phyloP scores from a whole-genome alignment of 2,797 vertebrate genomes.

The Hippopotamyrus pictus region DNA sequence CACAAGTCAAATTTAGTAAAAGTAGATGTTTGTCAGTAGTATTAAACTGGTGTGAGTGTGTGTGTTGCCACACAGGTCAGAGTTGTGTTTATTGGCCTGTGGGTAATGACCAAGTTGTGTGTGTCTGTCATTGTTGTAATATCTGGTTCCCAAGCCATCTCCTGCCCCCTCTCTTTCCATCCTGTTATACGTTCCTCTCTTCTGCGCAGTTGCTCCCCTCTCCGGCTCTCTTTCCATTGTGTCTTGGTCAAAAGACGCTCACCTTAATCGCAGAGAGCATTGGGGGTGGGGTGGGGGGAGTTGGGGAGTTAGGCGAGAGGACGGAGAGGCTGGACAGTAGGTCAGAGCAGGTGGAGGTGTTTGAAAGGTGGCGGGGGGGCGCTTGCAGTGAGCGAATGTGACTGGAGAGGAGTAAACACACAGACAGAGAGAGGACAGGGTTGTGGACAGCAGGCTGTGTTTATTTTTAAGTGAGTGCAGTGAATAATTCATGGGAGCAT shows the following conservation, averaged over 20 bases:
- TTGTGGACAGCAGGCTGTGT: slow-evolving; percentile 32
- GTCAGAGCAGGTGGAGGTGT: slow-evolving; percentile 31
- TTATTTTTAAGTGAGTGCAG: slow-evolving; percentile 27
- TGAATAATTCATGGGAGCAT: slow-evolving; percentile 46
- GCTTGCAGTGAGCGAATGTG: slow-evolving; percentile 4
- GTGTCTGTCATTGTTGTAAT: slow-evolving; percentile 25
- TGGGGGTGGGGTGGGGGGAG: slow-evolving; percentile 32
- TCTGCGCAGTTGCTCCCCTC: slow-evolving; percentile 37
- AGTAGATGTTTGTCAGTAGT: neutral
- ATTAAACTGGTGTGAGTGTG: neutral
- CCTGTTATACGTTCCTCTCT: neutral
- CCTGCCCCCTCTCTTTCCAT: slow-evolving; percentile 18
- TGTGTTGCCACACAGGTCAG: slow-evolving; percentile 3
- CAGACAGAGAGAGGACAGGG: slow-evolving; percentile 20
- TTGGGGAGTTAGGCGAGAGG: slow-evolving; percentile 36
- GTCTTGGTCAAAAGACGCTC: slow-evolving; percentile 33
- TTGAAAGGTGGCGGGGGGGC: neutral
- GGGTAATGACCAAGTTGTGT: neutral
- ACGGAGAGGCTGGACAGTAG: neutral
- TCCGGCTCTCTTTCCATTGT: slow-evolving; percentile 11
- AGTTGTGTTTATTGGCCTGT: slow-evolving; percentile 23
- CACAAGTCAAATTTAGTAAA: neutral
- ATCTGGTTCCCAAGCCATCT: slow-evolving; percentile 14
- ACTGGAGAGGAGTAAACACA: slow-evolving; percentile 11
- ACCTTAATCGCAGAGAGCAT: slow-evolving; percentile 47